Percentiles rank a stretch among this genome's conserved stretches.
Conservation (phyloP, 2,888 invertebrate species). For the Caenorhabditis virilis region DNA sequence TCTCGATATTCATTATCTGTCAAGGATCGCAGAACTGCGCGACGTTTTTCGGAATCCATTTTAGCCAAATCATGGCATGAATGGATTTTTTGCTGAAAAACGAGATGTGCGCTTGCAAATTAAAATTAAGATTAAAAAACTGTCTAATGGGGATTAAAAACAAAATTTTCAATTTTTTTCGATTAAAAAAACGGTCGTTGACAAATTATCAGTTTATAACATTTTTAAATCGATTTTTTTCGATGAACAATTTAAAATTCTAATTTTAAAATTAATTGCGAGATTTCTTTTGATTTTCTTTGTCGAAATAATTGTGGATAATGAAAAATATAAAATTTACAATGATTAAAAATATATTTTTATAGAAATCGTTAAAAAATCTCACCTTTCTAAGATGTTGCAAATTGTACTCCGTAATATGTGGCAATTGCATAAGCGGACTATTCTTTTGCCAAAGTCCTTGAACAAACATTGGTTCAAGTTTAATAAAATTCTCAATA, state of each 20-base stretch:
- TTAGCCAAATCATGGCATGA: conserved; percentile 88
- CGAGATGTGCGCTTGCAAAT: too few relatives aligned
- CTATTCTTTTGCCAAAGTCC: conserved; percentile 93
- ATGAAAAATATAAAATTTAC: too few relatives aligned
- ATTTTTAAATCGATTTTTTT: too few relatives aligned
- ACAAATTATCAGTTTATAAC: too few relatives aligned
- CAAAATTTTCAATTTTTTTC: too few relatives aligned
- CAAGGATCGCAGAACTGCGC: conserved; percentile 82
- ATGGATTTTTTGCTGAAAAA: conserved; percentile 71
- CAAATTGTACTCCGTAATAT: conserved; percentile 71
- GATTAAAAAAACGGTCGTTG: too few relatives aligned
- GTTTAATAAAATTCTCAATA: conserved; percentile 70
- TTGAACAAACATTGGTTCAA: conserved; percentile 95
- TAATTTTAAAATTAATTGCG: too few relatives aligned
- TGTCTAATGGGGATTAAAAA: too few relatives aligned
- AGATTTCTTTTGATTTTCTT: too few relatives aligned
- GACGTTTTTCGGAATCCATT: conserved; percentile 85
- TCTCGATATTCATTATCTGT: conserved; percentile 89
- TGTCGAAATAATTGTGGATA: too few relatives aligned
- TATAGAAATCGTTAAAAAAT: conserved; percentile 9
- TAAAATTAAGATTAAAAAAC: too few relatives aligned
- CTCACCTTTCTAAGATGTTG: conserved; percentile 78
- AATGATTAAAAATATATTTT: conserved; percentile 29
- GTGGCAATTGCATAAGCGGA: conserved; percentile 81
- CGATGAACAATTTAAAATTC: too few relatives aligned